Conservation (phyloP, 1,140 invertebrate genomes). For the Camponotus pennsylvanicus region DNA sequence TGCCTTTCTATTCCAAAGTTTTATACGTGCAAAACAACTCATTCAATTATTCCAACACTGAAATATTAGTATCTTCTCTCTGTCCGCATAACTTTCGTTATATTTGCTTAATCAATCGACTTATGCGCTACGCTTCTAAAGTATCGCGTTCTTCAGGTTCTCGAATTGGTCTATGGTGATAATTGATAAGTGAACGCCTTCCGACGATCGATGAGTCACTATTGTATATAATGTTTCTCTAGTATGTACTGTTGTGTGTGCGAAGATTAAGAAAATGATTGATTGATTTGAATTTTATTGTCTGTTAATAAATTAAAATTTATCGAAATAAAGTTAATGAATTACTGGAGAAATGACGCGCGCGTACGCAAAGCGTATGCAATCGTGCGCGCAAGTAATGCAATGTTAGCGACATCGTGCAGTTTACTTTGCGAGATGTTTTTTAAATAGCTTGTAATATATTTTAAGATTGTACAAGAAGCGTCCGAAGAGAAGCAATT, state of each 20-base stretch:
- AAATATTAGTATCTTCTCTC: too few species aligned
- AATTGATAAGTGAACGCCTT: slow-evolving; percentile 40
- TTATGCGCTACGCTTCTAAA: not conserved
- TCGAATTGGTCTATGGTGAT: slow-evolving; percentile 6
- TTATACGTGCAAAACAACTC: not conserved
- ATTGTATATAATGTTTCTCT: slow-evolving; percentile 35
- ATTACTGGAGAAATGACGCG: not conserved
- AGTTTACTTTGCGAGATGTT: slow-evolving; percentile 45
- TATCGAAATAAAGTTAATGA: slow-evolving; percentile 42
- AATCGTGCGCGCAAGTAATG: not conserved
- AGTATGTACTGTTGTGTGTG: slow-evolving; percentile 16
- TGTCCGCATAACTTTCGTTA: too few species aligned
- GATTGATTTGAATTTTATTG: slow-evolving; percentile 43
- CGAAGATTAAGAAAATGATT: not conserved
- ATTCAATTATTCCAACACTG: too few species aligned
- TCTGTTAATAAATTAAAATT: slow-evolving; percentile 48
- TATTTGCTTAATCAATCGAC: not conserved
- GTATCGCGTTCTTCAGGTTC: slow-evolving; percentile 29
- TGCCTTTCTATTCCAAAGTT: not conserved
- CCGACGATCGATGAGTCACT: slow-evolving; percentile 37
- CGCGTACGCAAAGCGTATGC: slow-evolving; percentile 7
- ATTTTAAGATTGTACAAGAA: slow-evolving; percentile 31
- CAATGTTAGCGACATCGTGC: slow-evolving; percentile 4
- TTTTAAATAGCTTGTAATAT: slow-evolving; percentile 45
- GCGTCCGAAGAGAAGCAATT: slow-evolving; percentile 39